Base-by-base conservation (phyloP, 53 echinoderm and acorn worm genomes). In the Paracentrotus lividus region DNA sequence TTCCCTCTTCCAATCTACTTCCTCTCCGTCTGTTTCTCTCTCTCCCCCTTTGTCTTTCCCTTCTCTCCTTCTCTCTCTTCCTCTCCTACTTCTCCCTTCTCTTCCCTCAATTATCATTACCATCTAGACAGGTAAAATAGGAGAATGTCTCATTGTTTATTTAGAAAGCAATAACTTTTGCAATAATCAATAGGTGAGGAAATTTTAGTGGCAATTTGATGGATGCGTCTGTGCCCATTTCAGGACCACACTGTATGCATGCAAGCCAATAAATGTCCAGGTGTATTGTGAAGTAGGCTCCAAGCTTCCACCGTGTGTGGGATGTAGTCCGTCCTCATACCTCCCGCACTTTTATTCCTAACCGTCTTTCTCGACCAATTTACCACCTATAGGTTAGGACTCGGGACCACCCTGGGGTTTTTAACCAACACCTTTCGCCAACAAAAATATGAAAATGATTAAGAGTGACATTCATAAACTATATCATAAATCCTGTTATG, bases 161-260 rank as follows among this genome's bases (percentile, higher is more conserved):
- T 23, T 56, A 42, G 38, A 56, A 89, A 24, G 89, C 45, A 23
- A 58, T 44, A 89, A 89, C 60, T 64, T 43, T 13, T 43, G 26
- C 43, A 44, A 90, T 90, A 90, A 90, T 72, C 76, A 33, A 90
- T 90, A 90, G 15, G 75, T 72, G 29, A 51, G 2, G 75, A 32
- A 89, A 69, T 52, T 72, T 72, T 61, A 47, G 91, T 69, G 91
- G 75, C 75, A 90, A 56, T 60, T 72, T 90, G 75, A 90, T 90
- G 91, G 72, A 90, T 49, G 32, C 36, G 91, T 75, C 45, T 86
- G 86, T 34, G 27, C 38, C 47, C 86, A 56, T 56, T 55, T 86
- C 47, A 44, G 47, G 65, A 29, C 59, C 65, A 56, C 42, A 38
- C 42, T 66, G 64, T 9, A 14, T 42, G 60, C 23, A 42, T 24